Conservation (phyloP, 2,888 invertebrate species). For the Muscina levida region DNA sequence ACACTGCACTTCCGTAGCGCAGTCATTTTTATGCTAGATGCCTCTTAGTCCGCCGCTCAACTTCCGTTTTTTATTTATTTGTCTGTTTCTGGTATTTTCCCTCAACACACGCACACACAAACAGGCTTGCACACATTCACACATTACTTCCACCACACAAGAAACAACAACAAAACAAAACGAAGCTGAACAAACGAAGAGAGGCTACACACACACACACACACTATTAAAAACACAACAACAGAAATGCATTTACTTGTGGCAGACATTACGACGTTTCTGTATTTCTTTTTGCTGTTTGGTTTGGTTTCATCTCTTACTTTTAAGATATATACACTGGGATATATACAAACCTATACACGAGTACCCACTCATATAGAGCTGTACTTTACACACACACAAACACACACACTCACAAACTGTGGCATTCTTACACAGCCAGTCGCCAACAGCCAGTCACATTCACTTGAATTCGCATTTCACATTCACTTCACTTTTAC, state of each 20-base stretch:
- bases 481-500: slow-evolving; percentile 34
- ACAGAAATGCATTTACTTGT: slow-evolving; percentile 44
- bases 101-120: slow-evolving; percentile 34
- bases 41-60: neutral
- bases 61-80: slow-evolving; percentile 46
- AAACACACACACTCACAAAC: neutral
- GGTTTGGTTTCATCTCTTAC: neutral
- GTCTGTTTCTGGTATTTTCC: slow-evolving; percentile 49
- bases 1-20: slow-evolving; percentile 63
- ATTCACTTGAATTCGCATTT: neutral
- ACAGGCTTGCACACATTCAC: neutral
- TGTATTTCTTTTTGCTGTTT: neutral
- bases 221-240: slow-evolving; percentile 39
- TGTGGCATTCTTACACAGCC: neutral
- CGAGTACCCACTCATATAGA: neutral
- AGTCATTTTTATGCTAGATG: slow-evolving; percentile 58
- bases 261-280: slow-evolving; percentile 32
- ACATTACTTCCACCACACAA: neutral
- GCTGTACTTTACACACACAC: neutral
- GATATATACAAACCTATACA: neutral
- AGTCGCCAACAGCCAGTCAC: neutral
- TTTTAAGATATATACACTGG: neutral
- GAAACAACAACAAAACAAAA: neutral
- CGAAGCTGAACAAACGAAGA: slow-evolving; percentile 10
- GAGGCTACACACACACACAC: no score